These are phyloP conservation scores for Galemys pyrenaicus DNA, from an alignment of 2,113 vertebrate species.

Conservation along the genomic window DNA sequence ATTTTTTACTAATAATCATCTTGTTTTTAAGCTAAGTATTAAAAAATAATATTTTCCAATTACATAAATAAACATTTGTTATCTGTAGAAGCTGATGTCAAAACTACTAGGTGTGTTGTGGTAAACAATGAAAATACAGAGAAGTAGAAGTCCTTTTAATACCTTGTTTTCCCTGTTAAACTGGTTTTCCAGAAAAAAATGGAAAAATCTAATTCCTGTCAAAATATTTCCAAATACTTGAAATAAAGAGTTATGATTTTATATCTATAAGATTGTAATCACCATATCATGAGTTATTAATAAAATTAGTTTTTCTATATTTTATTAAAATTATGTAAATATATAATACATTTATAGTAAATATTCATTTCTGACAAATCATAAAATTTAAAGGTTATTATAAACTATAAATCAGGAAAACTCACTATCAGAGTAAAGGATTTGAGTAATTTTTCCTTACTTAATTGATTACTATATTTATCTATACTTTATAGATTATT, in stretches of 20 bases:
- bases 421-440: not conserved
- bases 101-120: not conserved
- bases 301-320: not conserved
- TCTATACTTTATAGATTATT: slow-evolving; percentile 46
- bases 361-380: not conserved
- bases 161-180: too few species aligned
- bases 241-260: slow-evolving; percentile 30
- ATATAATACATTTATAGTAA: slow-evolving; percentile 16
- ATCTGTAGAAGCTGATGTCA: not conserved
- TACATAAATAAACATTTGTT: slow-evolving; percentile 10
- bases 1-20: not conserved
- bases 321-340: not conserved
- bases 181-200: not conserved
- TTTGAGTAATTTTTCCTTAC: slow-evolving; percentile 6
- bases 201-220: not conserved
- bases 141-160: too few species aligned
- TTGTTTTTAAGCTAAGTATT: not conserved
- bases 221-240: slow-evolving; percentile 27
- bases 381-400: not conserved
- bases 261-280: too few species aligned
- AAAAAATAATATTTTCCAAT: slow-evolving; percentile 3
- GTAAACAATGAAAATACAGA: too few species aligned
- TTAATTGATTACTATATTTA: too few species aligned
- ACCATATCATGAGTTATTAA: not conserved
- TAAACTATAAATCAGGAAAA: not conserved